Evolutionary conservation across 1,140 invertebrate species (phyloP).

Genomic region (Bemisia tabaci): DNA sequence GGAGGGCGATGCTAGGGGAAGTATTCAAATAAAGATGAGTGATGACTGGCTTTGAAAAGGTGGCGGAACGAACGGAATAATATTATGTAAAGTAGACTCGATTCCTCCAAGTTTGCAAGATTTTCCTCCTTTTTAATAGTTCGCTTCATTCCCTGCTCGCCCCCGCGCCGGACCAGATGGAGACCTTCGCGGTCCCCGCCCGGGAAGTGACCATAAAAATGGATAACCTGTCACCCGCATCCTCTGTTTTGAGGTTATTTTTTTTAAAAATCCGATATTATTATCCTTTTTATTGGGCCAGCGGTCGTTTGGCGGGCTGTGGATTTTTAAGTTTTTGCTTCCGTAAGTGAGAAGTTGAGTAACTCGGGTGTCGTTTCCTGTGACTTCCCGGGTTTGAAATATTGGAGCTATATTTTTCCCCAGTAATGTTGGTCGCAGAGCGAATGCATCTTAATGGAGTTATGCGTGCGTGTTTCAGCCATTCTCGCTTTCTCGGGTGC

Average conservation of each 20-base stretch:
- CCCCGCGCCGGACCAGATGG: too few species aligned
- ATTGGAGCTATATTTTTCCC: background rate
- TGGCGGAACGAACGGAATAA: background rate
- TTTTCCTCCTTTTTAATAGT: background rate
- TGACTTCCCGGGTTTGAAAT: background rate
- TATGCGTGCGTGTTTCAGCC: too few species aligned
- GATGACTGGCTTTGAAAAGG: background rate
- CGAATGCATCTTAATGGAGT: too few species aligned
- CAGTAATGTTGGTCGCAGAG: too few species aligned
- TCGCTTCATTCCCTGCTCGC: too few species aligned
- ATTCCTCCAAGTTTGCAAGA: background rate
- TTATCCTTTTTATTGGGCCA: background rate
- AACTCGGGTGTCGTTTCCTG: background rate
- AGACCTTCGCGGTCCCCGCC: too few species aligned
- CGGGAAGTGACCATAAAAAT: background rate
- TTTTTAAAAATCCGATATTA: background rate
- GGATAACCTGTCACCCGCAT: background rate
- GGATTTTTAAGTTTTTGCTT: background rate
- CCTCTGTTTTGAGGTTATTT: background rate
- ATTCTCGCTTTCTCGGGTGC: too few species aligned
- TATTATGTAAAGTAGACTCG: background rate
- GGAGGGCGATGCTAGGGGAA: too few species aligned
- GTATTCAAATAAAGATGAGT: background rate
- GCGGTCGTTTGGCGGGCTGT: background rate
- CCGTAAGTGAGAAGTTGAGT: background rate